Evolutionary conservation across 2,113 vertebrate species (phyloP), one percentile per base, ranked within the genome.

Genomic region (Lycocorax pyrrhopterus): DNA sequence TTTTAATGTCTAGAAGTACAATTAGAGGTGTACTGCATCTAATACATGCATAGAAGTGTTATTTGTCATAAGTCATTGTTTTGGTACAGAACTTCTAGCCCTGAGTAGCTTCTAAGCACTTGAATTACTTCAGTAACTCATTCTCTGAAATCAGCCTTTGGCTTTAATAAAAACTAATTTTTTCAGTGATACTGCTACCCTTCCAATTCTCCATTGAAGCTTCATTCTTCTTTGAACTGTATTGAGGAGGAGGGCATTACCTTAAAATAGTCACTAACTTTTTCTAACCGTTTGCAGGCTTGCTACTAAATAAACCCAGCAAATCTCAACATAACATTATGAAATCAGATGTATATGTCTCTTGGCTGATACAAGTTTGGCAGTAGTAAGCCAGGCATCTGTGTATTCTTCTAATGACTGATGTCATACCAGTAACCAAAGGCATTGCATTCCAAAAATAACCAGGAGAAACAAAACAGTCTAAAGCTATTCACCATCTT

Each of bases 341-440:
- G 75, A 87, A 79, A 75, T 81, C 35, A 88, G 55, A 60, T 91
- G 9, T 69, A 16, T 63, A 8, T 87, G 39, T 81, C 56, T 95
- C 47, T 60, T 94, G 77, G 56, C 60, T 84, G 59, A 39, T 92
- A 30, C 1, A 47, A 49, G 46, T 84, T 73, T 60, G 58, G 84
- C 58, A 74, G 37, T 87, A 84, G 76, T 77, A 89, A 96, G 43
- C 43, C 33, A 74, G 47, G 51, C 53, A 74, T 94, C 72, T 92
- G 3, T 71, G 26, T 80, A 47, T 87, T 94, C 41, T 91, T 89
- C 77, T 96, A 72, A 91, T 60, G 39, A 79, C 56, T 85, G 85
- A 73, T 95, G 78, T 89, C 81, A 79, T 91, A 74, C 56, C 32
- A 64, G 32, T 96, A 92, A 94, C 90, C 93, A 91, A 94, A 87